Evolutionary conservation across 2,888 invertebrate genomes (phyloP), one percentile per base, ranked within the genome.

Genomic region (Automeris io): DNA sequence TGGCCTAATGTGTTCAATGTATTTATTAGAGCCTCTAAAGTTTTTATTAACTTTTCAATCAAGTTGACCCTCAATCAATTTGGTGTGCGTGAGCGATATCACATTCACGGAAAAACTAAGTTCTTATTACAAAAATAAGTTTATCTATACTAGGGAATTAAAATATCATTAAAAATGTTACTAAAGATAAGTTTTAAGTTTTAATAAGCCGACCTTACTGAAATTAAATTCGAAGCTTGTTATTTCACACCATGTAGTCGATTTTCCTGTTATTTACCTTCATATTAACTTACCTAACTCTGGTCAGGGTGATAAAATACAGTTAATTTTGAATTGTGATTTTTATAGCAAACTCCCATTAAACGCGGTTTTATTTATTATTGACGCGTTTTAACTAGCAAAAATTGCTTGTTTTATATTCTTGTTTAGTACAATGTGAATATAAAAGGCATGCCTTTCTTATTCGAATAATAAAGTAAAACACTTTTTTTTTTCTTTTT

Each of bases 31-130:
- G 68, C 65, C 71, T 64, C 71, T 76, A 73, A 69, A 63, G 66
- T 70, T 78, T 77, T 79, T 65, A 68, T 70, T 68, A 70, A 67
- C 68, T 67, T 72, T 66, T 68, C 60, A 60, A 57, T 57, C 52
- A 67, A 82, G 77, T 82, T 82, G 82, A 80, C 78, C 76, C 68
- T 62, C 57, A 57, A 77, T 72, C 55, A 47, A 52, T 45, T 43
- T 42, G 57, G 54, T 55, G 62, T 54, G 66, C 75, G 70, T 70
- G 70, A 63, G 62, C 44, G 43, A 45, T 46, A 59, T 65, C 75
- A 64, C 62, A 62, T 65, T 53, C 48, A 46, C 47, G 51, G 12
- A 37, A 13, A 22, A 16, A 9, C 13, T 29, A 12, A n/a, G 9
- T 31, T 21, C 5, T 7, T 26, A 19, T 22, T 13, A 2, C 5